Base-by-base conservation (phyloP, 1,140 invertebrate species). In the Camponotus vicinus region DNA sequence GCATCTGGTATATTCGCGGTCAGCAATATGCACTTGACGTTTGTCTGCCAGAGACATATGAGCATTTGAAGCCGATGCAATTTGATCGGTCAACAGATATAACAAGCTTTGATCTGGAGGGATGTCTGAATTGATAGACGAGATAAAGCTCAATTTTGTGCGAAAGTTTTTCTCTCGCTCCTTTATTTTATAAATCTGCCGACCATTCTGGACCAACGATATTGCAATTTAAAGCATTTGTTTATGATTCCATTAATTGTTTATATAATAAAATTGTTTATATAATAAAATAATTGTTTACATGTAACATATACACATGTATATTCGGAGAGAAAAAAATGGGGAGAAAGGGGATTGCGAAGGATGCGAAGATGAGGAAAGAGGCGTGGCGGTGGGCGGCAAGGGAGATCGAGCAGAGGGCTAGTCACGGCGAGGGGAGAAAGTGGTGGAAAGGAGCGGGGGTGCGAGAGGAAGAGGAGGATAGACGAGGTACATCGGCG, bases 1-100 rank as follows among this genome's bases (percentile, higher is more conserved):
- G 78, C 69, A 61, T 61, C 15, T 37, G 27, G 21, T 45, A 27
- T 32, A 52, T 73, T 61, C n/a, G 40, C 40, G 2, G 40, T 49
- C n/a, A 61, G 55, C 27, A 27, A 73, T 40, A 70, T 75, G 79
- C 57, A 59, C 40, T 63, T 83, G 79, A 83, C 69, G 27, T 82
- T 61, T 15, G 57, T 73, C 27, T 40, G 4, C 49, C 49, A 52
- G 13, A 61, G 40, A 61, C 32, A 45, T 61, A 67, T 4, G 40
- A 45, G 27, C 59, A 15, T 63, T 77, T 80, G 42, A 80, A 42
- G 37, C 55, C n/a, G 75, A 83, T 34, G 32, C 42, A 42, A 75
- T 83, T 57, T 63, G 8, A 32, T 32, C 40, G 49, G 40, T 61
- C 55, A 37, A 73, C 55, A 75, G 18, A 32, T 5, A 63, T 69